A percentile compares a stretch with the other conserved stretches of the same genome.
Evolutionary conservation across 2,888 invertebrate species (phyloP).

Genomic region (Eristalinus aeneus): DNA sequence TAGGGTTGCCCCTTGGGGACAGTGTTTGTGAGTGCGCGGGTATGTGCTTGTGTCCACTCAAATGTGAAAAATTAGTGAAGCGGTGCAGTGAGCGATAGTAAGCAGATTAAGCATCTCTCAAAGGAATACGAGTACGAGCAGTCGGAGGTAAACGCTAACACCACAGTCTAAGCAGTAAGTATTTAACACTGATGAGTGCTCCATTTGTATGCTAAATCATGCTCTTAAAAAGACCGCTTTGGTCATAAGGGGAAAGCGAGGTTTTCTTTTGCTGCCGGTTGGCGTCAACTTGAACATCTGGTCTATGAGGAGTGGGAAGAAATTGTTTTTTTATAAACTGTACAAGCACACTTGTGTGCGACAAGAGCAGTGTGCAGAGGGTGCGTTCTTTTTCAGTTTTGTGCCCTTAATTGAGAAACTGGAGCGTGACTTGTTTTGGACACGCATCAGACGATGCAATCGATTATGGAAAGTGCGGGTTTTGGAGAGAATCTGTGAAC

Average conservation of each 20-base stretch:
- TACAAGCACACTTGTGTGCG: neutral
- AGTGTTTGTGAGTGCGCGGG: neutral
- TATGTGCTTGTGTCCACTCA: neutral
- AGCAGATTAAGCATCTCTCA: neutral
- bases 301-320: neutral
- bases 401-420: neutral
- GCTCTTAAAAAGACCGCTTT: neutral
- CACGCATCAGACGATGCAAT: neutral
- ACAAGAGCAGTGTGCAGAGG: neutral
- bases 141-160: neutral
- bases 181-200: neutral
- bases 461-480: neutral
- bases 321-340: neutral
- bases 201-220: neutral
- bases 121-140: neutral
- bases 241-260: neutral
- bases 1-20: neutral
- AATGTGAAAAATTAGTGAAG: neutral
- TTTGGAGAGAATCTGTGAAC: neutral
- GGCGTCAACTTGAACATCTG: neutral
- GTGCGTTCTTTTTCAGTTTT: no score
- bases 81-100: neutral
- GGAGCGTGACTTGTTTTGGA: neutral
- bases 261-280: neutral
- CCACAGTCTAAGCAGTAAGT: neutral